These are phyloP conservation scores for Atherinosoma microstoma DNA, from an alignment of 2,797 vertebrate species.

Conservation along the genomic window DNA sequence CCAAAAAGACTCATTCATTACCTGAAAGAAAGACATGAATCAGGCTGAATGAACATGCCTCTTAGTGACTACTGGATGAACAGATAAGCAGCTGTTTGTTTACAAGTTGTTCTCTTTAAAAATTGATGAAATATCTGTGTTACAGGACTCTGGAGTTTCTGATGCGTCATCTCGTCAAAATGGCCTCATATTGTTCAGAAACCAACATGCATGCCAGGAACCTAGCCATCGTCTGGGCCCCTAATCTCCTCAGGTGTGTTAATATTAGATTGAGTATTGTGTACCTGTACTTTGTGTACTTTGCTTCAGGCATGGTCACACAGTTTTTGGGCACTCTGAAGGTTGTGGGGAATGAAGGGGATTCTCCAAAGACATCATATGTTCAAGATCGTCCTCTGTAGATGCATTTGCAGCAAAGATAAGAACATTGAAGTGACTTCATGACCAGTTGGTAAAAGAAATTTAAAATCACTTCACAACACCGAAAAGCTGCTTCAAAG, in stretches of 20 bases:
- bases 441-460: not conserved
- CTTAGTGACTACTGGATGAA: not conserved
- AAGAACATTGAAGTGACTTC: not conserved
- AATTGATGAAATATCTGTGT: not conserved
- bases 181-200: slow-evolving; percentile 85
- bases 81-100: not conserved
- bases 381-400: not conserved
- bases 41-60: not conserved
- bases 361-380: not conserved
- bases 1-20: too few relatives aligned
- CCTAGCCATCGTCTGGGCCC: slow-evolving; percentile 96
- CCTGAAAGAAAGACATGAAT: too few relatives aligned
- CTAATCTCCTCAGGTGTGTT: slow-evolving; percentile 93
- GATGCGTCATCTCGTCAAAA: slow-evolving; percentile 90
- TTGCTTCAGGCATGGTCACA: too few relatives aligned
- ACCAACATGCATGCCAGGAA: slow-evolving; percentile 96
- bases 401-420: not conserved
- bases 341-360: not conserved
- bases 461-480: not conserved
- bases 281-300: not conserved
- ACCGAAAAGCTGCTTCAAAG: not conserved
- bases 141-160: slow-evolving; percentile 92
- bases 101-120: not conserved
- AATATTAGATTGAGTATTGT: not conserved
- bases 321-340: not conserved